Conservation (phyloP, 2,113 vertebrate species). For the Heptranchias perlo region DNA sequence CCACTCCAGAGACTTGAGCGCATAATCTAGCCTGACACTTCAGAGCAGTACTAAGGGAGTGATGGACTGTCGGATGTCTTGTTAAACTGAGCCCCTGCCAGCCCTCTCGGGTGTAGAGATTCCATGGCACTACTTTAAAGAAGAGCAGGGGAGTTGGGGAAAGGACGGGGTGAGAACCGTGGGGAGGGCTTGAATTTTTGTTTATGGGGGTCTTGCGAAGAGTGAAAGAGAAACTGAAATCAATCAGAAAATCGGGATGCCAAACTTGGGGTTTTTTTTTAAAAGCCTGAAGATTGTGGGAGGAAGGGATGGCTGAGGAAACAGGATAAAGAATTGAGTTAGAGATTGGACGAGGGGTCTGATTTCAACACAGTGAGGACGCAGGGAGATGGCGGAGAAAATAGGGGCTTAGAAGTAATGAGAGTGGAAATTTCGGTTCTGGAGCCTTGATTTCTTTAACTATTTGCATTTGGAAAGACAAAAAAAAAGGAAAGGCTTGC, state of each 20-base stretch:
- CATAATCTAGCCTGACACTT: no score
- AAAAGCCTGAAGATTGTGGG: background rate
- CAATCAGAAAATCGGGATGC: background rate
- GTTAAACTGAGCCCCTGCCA: no score
- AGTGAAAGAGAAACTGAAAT: background rate
- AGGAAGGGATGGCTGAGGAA: background rate
- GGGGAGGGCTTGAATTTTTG: no score
- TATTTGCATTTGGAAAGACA: background rate
- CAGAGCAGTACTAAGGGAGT: no score
- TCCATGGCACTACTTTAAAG: no score
- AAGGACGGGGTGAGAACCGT: background rate
- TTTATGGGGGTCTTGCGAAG: background rate
- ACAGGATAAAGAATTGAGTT: background rate
- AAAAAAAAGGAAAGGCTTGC: no score
- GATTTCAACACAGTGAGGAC: background rate
- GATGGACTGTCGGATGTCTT: no score
- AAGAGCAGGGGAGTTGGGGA: no score
- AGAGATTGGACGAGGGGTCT: background rate
- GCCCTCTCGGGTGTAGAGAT: no score
- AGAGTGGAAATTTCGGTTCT: background rate
- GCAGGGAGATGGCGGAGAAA: background rate
- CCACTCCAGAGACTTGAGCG: no score
- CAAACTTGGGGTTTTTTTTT: background rate
- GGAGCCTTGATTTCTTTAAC: background rate
- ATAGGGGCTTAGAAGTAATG: background rate